Conservation (phyloP, 2,888 invertebrate species). For the Oligia strigilis region DNA sequence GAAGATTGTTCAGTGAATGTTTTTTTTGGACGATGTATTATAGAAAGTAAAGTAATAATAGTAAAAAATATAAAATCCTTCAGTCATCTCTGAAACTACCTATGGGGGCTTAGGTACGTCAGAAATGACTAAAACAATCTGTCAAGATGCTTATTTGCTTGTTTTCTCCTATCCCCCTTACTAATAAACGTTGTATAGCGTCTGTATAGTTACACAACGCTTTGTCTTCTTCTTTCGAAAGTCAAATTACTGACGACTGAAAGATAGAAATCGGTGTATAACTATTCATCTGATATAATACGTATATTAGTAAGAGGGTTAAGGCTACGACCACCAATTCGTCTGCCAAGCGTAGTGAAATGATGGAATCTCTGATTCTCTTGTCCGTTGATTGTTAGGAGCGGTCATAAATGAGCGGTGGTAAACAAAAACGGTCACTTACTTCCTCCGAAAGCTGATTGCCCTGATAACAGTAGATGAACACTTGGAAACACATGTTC, state of each 20-base stretch:
- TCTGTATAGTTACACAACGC: too few relatives aligned
- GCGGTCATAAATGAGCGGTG: not conserved
- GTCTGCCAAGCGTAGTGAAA: not conserved
- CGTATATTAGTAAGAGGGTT: too few relatives aligned
- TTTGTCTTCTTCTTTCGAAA: too few relatives aligned
- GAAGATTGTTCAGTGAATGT: not conserved
- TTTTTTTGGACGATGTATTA: not conserved
- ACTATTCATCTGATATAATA: too few relatives aligned
- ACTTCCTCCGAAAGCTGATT: conserved; percentile 84
- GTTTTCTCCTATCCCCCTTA: not conserved
- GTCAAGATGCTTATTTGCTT: not conserved
- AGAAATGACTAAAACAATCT: not conserved
- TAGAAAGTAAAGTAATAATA: not conserved
- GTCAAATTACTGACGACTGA: too few relatives aligned
- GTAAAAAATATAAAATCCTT: not conserved
- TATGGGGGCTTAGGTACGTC: not conserved
- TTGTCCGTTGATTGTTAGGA: too few relatives aligned
- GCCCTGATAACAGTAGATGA: conserved; percentile 90
- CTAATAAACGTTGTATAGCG: too few relatives aligned
- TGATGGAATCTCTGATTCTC: not conserved
- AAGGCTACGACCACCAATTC: not conserved
- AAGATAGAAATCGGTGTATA: too few relatives aligned
- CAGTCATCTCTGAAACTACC: not conserved
- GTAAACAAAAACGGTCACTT: not conserved
- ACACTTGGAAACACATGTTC: conserved; percentile 88